Evolutionary conservation across 2,113 vertebrate species (phyloP).

Genomic region (Pongo pygmaeus): DNA sequence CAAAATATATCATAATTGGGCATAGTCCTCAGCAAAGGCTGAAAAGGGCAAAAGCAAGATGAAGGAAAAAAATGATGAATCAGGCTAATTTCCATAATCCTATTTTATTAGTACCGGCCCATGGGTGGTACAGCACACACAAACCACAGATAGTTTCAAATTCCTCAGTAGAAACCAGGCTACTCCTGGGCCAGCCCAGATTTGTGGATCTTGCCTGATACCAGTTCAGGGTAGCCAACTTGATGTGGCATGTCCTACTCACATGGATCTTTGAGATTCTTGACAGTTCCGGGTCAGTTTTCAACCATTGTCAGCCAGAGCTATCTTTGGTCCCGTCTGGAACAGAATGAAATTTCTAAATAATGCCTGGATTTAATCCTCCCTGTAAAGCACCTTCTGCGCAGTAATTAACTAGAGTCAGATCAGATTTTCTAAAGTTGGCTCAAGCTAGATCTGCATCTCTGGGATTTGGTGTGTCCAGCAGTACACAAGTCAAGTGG

Average conservation of each 20-base stretch:
- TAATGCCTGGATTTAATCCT: neutral
- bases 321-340: neutral
- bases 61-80: neutral
- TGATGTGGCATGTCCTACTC: neutral
- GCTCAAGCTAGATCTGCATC: neutral
- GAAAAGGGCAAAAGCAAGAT: neutral
- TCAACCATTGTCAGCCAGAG: neutral
- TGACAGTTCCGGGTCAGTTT: neutral
- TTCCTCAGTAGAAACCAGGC: neutral
- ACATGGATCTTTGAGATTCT: no score
- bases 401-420: neutral
- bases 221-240: neutral
- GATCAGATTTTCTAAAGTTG: neutral
- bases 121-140: no score
- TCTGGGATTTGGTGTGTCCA: neutral
- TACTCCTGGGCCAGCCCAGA: neutral
- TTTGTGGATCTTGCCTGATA: neutral
- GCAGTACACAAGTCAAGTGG: neutral
- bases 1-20: neutral
- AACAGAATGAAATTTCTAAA: neutral
- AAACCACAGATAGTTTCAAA: neutral
- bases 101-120: neutral
- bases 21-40: neutral
- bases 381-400: neutral
- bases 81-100: neutral